A percentile compares a stretch with the other conserved stretches of the same genome.
phyloP scores from a whole-genome alignment of 2,113 vertebrate genomes.

The Reinhardtius hippoglossoides region DNA sequence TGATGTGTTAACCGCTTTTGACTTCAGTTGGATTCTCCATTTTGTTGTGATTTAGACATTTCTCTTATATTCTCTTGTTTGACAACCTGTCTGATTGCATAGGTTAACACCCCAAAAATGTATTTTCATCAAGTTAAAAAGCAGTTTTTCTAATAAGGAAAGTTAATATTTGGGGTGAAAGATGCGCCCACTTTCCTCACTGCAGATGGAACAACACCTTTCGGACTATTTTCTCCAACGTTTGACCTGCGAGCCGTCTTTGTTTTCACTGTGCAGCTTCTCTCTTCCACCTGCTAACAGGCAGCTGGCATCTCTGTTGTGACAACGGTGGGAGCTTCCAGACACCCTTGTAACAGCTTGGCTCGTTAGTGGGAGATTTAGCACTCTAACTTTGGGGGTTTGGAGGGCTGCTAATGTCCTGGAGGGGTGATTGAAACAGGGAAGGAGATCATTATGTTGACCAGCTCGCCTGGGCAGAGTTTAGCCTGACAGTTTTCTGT shows the following conservation, averaged over 20 bases:
- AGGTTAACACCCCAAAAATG: no score
- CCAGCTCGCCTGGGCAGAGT: slow-evolving; percentile 22
- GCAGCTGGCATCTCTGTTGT: slow-evolving; percentile 59
- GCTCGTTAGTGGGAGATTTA: slow-evolving; percentile 75
- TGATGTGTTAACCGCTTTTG: no score
- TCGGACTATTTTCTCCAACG: slow-evolving; percentile 3
- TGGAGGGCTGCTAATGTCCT: slow-evolving; percentile 61
- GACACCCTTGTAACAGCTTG: slow-evolving; percentile 58
- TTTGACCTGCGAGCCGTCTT: slow-evolving; percentile 34
- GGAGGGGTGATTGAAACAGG: slow-evolving; percentile 58
- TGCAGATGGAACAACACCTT: slow-evolving; percentile 3
- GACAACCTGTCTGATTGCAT: not conserved
- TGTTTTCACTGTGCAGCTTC: slow-evolving; percentile 29
- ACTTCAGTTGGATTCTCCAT: not conserved
- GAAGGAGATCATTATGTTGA: slow-evolving; percentile 55
- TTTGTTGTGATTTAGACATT: not conserved
- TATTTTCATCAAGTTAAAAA: not conserved
- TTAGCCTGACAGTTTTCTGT: slow-evolving; percentile 20
- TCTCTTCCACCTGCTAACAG: slow-evolving; percentile 53
- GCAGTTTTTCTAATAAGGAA: not conserved
- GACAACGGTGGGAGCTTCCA: slow-evolving; percentile 54
- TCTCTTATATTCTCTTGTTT: not conserved
- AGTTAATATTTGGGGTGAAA: not conserved
- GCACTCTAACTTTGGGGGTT: slow-evolving; percentile 56
- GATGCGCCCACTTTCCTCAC: not conserved